Base-by-base conservation (phyloP, 2,888 invertebrate species). In the Platycheirus albimanus region DNA sequence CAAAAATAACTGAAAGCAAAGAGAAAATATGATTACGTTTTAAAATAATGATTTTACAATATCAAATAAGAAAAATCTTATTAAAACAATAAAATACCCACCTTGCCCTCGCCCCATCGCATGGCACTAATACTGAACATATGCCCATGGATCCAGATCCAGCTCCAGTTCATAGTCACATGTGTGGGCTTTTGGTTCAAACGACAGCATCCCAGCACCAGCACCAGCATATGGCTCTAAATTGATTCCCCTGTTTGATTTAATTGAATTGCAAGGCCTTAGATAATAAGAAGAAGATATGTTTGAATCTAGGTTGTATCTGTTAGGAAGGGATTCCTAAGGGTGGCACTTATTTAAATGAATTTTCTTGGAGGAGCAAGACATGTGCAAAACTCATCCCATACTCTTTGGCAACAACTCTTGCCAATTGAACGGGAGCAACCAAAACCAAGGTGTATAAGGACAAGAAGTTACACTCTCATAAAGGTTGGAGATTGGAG, bases 331-430 rank as follows among this genome's bases (percentile, higher is more conserved):
- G n/a, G 28, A 52, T 69, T 61, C 33, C 43, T 15, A 49, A 36
- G 56, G 24, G 63, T 51, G 51, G 64, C 76, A 70, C 80, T 75
- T 70, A 80, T 49, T 58, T 58, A 76, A 76, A 70, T 76, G 54
- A 76, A 70, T 51, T 69, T 76, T 70, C 45, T 45, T 11, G 5
- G 8, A 38, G 33, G 41, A 54, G 33, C 51, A 45, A 52, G 47
- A 45, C 43, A 52, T 51, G 30, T 74, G 61, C 13, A 49, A 43
- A 28, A 41, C 15, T 51, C 13, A 41, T 41, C n/a, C 15, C 13
- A 17, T n/a, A n/a, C n/a, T n/a, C 30, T 17, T 54, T 11, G 11
- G 8, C 5, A 8, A 1, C 30, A 20, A 11, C 0, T 28, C 28
- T 19, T 15, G n/a, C 15, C 24, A 41, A 13, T 15, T 8, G 24